phyloP scores from a whole-genome alignment of 2,888 invertebrate species.

The Syrista parreyssii region DNA sequence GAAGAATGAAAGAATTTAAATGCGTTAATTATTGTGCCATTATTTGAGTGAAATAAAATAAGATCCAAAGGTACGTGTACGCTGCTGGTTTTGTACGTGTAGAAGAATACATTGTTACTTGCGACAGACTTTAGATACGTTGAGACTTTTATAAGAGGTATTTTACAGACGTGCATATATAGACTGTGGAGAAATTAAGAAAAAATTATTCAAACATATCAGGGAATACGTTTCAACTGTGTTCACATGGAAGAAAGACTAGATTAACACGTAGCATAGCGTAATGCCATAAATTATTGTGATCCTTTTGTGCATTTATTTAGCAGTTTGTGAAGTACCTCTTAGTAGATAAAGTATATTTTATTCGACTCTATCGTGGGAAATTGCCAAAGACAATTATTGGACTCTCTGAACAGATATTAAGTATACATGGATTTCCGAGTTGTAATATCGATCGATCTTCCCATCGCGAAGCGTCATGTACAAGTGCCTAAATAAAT shows the following conservation, averaged over 20 bases:
- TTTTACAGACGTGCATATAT: background rate
- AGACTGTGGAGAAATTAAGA: background rate
- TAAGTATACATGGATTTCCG: background rate
- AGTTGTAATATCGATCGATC: background rate
- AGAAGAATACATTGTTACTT: background rate
- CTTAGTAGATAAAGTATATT: background rate
- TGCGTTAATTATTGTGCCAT: constrained; percentile 22
- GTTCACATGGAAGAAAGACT: background rate
- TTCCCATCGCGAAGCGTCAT: background rate
- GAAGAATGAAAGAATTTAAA: background rate
- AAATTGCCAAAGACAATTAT: background rate
- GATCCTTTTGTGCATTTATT: background rate
- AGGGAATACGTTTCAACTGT: background rate
- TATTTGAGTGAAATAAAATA: constrained; percentile 12
- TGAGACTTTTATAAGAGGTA: background rate
- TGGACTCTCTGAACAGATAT: background rate
- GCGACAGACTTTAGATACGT: background rate
- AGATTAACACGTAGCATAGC: background rate
- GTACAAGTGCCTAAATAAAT: constrained; percentile 12
- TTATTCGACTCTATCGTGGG: background rate
- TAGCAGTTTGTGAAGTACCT: background rate
- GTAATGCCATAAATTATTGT: background rate
- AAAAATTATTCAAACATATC: background rate
- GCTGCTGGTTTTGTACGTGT: background rate
- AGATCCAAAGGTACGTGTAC: constrained; percentile 5